Base-by-base conservation (phyloP, 2,797 vertebrate genomes). In the Erpetoichthys calabaricus region DNA sequence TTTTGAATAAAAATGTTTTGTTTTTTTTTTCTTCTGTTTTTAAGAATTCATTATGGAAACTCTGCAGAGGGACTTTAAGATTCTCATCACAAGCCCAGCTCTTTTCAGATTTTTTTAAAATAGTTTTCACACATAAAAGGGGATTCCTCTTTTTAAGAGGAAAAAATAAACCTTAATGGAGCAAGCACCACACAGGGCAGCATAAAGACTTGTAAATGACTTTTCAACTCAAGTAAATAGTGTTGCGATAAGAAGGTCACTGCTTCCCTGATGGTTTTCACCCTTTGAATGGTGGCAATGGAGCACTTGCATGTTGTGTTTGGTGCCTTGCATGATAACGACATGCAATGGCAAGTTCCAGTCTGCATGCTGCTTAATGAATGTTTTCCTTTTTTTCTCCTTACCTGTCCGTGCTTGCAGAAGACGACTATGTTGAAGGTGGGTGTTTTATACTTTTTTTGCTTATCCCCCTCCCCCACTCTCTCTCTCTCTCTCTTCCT, bases 291-390 rank as follows among this genome's bases (percentile, higher is more conserved):
- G 75, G 72, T 78, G 83, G 81, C 68, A 70, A 70, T 67, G 76
- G 84, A 81, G 86, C 85, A 88, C 87, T 87, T 94, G 94, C 92
- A 98, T 95, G 94, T 87, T 81, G 87, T 91, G 85, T 95, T 88
- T 85, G 80, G 79, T 81, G 91, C 90, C 92, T 93, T 96, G 92
- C 93, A 95, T 97, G 93, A 81, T 75, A 69, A 84, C 81, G 70
- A 88, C 94, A 97, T 97, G 92, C 94, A 94, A 87, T 60, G 91
- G 92, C 91, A 84, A 79, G 86, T 88, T 86, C 82, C 77, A 85
- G 89, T 92, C 87, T 97, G 94, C 94, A 98, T 98, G 94, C 92
- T 83, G 89, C 92, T 97, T 94, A 97, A 94, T 91, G 84, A 94
- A 91, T 96, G 88, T 97, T 86, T 96, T 85, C 86, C 92, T 91